phyloP scores from a whole-genome alignment of 1,140 invertebrate species.

The Spodoptera litura region DNA sequence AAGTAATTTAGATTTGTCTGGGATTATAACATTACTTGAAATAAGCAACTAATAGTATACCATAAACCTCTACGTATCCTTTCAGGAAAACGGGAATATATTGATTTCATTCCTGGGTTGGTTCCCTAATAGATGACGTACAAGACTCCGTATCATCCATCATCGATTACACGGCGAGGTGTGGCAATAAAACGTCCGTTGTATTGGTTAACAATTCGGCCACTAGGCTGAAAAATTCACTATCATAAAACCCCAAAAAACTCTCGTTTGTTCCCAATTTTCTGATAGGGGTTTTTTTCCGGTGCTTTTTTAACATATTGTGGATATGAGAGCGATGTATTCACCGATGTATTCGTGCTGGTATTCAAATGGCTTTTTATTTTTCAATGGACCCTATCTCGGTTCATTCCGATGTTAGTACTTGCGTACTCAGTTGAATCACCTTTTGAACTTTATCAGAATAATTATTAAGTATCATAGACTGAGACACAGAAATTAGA shows the following conservation, averaged over 20 bases:
- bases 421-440: not conserved
- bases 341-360: constrained; percentile 9
- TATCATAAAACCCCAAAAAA: constrained; percentile 11
- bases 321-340: constrained; percentile 15
- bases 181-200: constrained; percentile 1
- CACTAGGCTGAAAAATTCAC: constrained; percentile 23
- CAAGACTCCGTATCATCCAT: not conserved
- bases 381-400: constrained; percentile 10
- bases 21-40: no score
- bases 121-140: not conserved
- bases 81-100: no score
- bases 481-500: not conserved
- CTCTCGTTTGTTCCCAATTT: constrained; percentile 15
- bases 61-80: no score
- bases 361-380: constrained; percentile 17
- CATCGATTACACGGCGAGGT: constrained; percentile 2
- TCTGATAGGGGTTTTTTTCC: constrained; percentile 5
- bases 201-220: constrained; percentile 13
- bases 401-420: not conserved
- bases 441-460: not conserved
- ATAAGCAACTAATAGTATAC: no score
- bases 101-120: not conserved
- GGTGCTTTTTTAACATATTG: constrained; percentile 33
- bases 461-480: not conserved
- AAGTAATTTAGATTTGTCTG: no score